These are phyloP conservation scores for Malurus cyaneus DNA, from an alignment of 2,113 vertebrate species.

Conservation along the genomic window DNA sequence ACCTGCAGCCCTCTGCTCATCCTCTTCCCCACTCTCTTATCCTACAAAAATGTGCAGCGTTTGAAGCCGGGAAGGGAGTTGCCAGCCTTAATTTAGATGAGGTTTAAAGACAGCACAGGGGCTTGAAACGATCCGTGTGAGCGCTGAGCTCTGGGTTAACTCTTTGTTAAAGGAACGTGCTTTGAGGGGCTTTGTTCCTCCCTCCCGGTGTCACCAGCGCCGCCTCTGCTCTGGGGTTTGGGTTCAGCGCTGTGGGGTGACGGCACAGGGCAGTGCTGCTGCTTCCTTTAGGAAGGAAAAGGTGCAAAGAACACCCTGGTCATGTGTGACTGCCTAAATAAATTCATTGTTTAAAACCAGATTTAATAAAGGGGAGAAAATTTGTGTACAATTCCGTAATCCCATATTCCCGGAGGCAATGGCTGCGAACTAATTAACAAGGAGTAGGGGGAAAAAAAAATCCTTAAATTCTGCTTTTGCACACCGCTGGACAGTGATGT, in stretches of 20 bases:
- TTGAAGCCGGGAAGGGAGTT: constrained; percentile 25
- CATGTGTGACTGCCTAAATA: not conserved
- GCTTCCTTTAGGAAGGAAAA: not conserved
- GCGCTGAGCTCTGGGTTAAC: constrained; percentile 12
- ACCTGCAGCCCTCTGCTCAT: constrained; percentile 6
- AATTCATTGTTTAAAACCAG: not conserved
- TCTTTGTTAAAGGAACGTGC: constrained; percentile 7
- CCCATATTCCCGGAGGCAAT: not conserved
- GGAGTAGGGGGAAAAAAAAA: not conserved
- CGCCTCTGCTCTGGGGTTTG: not conserved
- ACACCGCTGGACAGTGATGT: not conserved
- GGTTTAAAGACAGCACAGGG: constrained; percentile 6
- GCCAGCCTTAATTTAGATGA: constrained; percentile 40
- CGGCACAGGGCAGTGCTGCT: not conserved
- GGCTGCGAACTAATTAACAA: not conserved
- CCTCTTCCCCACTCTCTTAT: not conserved
- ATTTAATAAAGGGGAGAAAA: not conserved
- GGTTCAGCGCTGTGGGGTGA: not conserved
- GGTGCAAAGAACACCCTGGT: not conserved
- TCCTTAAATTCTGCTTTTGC: not conserved
- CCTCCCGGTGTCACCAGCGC: not conserved
- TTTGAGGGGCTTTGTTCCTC: constrained; percentile 9
- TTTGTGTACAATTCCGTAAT: accelerated
- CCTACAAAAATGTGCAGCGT: constrained; percentile 8
- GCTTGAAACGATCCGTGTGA: not conserved